Percentiles rank a stretch among this genome's conserved stretches.
These are phyloP conservation scores for Pogonognathellus flavescens DNA, from an alignment of 1,140 invertebrate species.

Conservation along the genomic window DNA sequence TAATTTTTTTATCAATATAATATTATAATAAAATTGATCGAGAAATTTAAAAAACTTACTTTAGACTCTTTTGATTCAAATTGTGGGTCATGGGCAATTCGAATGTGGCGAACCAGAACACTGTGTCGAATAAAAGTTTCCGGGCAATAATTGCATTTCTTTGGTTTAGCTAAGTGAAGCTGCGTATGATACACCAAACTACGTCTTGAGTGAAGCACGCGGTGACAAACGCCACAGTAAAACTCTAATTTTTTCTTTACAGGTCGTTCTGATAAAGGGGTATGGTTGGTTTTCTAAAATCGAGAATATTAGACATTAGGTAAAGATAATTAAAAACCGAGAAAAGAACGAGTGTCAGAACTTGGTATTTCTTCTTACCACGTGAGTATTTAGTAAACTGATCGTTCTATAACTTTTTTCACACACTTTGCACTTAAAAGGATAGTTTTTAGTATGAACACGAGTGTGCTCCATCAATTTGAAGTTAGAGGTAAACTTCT, in stretches of 20 bases:
- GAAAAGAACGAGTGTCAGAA: background rate
- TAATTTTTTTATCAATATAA: no score
- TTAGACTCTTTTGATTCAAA: constrained; percentile 77
- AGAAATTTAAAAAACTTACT: constrained; percentile 69
- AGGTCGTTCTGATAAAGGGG: constrained; percentile 59
- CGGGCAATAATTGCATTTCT: constrained; percentile 85
- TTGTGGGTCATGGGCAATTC: constrained; percentile 82
- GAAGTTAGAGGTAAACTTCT: constrained; percentile 61
- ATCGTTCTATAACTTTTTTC: constrained; percentile 81
- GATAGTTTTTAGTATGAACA: constrained; percentile 74
- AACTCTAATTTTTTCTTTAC: constrained; percentile 66
- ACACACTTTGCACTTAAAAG: constrained; percentile 82
- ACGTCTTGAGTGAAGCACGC: constrained; percentile 84
- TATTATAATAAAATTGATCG: no score
- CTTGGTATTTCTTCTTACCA: constrained; percentile 51
- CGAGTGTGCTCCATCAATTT: constrained; percentile 70
- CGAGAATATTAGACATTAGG: background rate
- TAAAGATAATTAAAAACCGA: background rate
- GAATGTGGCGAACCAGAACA: constrained; percentile 85
- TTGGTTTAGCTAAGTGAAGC: constrained; percentile 84
- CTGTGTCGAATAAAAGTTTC: constrained; percentile 86
- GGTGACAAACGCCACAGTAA: constrained; percentile 75
- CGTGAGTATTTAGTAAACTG: constrained; percentile 72
- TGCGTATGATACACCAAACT: constrained; percentile 88
- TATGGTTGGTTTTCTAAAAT: constrained; percentile 59